Evolutionary conservation across 2,113 vertebrate species (phyloP).

Genomic region (Mastomys coucha): DNA sequence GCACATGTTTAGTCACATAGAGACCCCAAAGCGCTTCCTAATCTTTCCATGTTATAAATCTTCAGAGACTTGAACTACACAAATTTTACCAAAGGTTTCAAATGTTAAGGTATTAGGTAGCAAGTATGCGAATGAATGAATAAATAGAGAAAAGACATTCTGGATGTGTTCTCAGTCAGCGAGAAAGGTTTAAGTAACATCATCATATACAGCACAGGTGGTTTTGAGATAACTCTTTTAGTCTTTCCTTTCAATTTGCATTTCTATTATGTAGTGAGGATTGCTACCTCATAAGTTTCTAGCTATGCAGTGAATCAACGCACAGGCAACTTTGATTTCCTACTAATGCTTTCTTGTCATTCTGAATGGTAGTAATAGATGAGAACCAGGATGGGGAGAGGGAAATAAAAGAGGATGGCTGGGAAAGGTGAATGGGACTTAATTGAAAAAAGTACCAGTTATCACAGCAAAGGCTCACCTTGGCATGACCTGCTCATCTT

Average conservation of each 20-base stretch:
- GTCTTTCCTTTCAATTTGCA: constrained; percentile 45
- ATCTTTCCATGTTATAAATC: background rate
- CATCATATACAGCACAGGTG: background rate
- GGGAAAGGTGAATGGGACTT: background rate
- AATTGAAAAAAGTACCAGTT: constrained; percentile 3
- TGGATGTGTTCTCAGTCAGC: background rate
- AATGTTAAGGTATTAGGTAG: background rate
- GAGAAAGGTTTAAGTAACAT: constrained; percentile 16
- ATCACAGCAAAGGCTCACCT: constrained; percentile 40
- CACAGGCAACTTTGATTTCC: background rate
- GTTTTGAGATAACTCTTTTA: constrained; percentile 35
- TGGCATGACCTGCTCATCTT: background rate
- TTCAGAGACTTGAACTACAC: background rate
- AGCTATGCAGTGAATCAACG: background rate
- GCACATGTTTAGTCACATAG: no score
- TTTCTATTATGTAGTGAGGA: constrained; percentile 9
- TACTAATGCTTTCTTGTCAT: background rate
- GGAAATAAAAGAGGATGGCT: constrained; percentile 20
- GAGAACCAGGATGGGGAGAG: background rate
- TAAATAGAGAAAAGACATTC: background rate
- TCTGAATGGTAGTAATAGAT: background rate
- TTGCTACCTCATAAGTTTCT: background rate
- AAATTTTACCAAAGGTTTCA: background rate
- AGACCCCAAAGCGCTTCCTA: background rate
- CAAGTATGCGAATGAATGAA: background rate